These are phyloP conservation scores for Apotomis turbidana DNA, from an alignment of 2,888 invertebrate species.

Conservation along the genomic window DNA sequence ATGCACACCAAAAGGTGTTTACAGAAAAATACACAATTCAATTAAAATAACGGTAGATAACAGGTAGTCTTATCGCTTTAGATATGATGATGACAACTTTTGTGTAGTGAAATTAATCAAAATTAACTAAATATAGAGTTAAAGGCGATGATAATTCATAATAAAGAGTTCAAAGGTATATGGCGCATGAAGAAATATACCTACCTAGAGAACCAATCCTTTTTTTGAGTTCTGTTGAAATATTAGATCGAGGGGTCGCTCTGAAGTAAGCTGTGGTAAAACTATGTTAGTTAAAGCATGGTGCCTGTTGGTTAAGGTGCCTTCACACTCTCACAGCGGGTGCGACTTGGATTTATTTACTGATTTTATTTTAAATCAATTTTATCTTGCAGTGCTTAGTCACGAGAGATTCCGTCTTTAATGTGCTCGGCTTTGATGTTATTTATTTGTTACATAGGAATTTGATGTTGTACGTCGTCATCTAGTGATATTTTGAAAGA, in stretches of 20 bases:
- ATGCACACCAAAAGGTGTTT: no score
- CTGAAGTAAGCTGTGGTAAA: conserved; percentile 22
- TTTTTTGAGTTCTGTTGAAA: neutral
- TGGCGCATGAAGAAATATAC: neutral
- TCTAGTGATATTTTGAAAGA: no score
- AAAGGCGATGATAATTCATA: no score
- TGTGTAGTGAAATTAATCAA: no score
- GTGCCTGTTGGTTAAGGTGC: conserved; percentile 39
- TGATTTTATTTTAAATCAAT: conserved; percentile 33
- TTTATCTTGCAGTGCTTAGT: conserved; percentile 19
- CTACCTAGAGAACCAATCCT: no score
- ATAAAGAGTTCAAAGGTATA: no score
- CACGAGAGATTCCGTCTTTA: conserved; percentile 6
- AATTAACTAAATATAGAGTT: no score
- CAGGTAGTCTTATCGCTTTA: no score
- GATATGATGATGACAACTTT: no score
- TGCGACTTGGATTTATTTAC: conserved; percentile 33
- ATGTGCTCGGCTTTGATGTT: neutral
- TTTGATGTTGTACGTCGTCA: no score
- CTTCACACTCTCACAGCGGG: conserved; percentile 32
- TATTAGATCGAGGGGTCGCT: neutral
- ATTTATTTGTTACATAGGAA: neutral
- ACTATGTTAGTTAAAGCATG: conserved; percentile 35
- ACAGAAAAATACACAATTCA: no score
- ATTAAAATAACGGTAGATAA: no score